Evolutionary conservation across 2,113 vertebrate species (phyloP), one percentile per base, ranked within the genome.

Genomic region (Pollimyrus isidori): DNA sequence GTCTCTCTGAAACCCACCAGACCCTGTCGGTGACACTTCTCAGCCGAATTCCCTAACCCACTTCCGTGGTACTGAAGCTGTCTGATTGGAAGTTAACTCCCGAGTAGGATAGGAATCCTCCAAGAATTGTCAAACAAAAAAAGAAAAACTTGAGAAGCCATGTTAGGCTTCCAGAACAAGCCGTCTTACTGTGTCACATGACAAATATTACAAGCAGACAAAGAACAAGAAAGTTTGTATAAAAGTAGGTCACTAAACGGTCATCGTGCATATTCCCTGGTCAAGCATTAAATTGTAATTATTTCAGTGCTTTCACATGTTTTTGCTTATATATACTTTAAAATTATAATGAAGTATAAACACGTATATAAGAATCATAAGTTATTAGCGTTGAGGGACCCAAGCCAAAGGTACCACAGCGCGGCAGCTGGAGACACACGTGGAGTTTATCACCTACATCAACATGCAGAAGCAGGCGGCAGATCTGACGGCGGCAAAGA

Each of bases 401-500:
- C 13, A 15, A 58, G 35, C 13, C 17, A 42, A 80, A 80, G 35
- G 5, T 19, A 76, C 26, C 39, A 80, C 73, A 80, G 17, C 26
- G 39, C 69, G 39, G 13, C 73, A 42, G 35, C 73, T 42, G 73
- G 13, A 76, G 69, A 76, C 15, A 15, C 15, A 19, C 9, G 0
- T 39, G 35, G 7, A 35, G 73, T 35, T 7, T 42, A 17, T 80
- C 13, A 42, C 73, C 35, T 19, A 35, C 73, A 42, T 80, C 35
- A 1, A 80, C 73, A 11, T 17, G 42, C 85, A 11, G 19, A 23
- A 84, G 10, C 86, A 39, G 86, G 91, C n/a, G 91, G 90, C 91
- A 69, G 35, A 91, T 86, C 46, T 87, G 13, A 91, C 90, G 83
- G 88, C 89, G 87, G 15, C 88, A 56, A 26, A 50, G 86, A 87